These are phyloP conservation scores for Vombatus ursinus DNA, from an alignment of 2,113 vertebrate genomes.

Conservation along the genomic window DNA sequence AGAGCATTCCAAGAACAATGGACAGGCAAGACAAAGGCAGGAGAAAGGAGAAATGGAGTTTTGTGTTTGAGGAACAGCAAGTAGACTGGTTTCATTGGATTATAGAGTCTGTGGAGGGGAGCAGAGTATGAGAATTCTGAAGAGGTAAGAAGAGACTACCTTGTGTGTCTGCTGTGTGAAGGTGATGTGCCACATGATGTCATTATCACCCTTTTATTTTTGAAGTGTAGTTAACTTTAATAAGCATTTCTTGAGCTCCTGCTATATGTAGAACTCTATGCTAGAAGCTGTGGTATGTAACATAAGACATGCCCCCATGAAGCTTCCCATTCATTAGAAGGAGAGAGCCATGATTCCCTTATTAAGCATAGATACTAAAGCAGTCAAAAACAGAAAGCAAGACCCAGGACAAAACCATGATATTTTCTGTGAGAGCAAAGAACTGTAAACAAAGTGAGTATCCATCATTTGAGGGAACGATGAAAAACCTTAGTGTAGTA, in stretches of 20 bases:
- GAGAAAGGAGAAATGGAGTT: not conserved
- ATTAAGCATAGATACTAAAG: not conserved
- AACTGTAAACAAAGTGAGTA: not conserved
- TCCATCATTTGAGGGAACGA: not conserved
- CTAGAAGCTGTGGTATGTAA: not conserved
- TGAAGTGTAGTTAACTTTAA: not conserved
- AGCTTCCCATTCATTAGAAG: not conserved
- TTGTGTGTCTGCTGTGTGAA: not conserved
- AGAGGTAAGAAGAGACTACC: not conserved
- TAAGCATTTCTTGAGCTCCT: not conserved
- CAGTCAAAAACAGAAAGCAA: too few species aligned
- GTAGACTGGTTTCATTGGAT: not conserved
- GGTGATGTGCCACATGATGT: not conserved
- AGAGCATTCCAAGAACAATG: not conserved
- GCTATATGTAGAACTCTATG: not conserved
- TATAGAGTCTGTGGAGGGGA: not conserved
- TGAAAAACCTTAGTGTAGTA: not conserved
- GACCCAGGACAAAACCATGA: not conserved
- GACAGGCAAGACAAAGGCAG: not conserved
- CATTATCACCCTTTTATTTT: not conserved
- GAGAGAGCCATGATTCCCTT: not conserved
- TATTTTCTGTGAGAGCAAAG: not conserved
- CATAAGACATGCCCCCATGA: not conserved
- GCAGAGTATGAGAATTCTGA: not conserved
- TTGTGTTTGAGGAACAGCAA: not conserved